Percentiles rank a stretch among this genome's conserved stretches.
Evolutionary conservation across 2,888 invertebrate species (phyloP).

Genomic region (Eurytoma adleriae): DNA sequence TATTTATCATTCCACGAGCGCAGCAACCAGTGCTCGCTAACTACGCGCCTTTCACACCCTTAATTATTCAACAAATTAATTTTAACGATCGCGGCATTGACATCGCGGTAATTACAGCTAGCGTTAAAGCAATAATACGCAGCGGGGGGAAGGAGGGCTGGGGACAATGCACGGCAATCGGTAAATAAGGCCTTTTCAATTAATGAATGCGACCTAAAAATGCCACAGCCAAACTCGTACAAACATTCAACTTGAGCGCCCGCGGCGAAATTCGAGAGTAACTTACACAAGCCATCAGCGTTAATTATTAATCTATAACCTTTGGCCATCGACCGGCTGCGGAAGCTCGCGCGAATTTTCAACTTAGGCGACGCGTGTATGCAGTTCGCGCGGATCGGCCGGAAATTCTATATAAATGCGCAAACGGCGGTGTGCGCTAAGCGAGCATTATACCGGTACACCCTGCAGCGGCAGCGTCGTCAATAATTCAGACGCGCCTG

Average conservation of each 20-base stretch:
- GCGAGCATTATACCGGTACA: slow-evolving; percentile 46
- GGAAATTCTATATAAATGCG: slow-evolving; percentile 37
- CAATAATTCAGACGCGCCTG: slow-evolving; percentile 34
- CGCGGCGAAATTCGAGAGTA: not conserved
- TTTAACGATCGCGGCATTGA: not conserved
- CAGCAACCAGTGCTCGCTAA: no score
- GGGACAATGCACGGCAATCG: no score
- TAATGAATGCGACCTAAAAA: slow-evolving; percentile 13
- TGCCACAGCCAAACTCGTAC: not conserved
- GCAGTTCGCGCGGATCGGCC: no score
- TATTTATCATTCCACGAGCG: no score
- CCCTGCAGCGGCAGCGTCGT: slow-evolving; percentile 46
- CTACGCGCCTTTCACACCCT: not conserved
- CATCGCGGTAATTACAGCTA: not conserved
- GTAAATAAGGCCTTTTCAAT: not conserved
- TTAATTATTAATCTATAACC: not conserved
- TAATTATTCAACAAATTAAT: not conserved
- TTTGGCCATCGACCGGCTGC: not conserved
- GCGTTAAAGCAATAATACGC: no score
- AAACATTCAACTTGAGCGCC: no score
- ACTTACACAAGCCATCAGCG: not conserved
- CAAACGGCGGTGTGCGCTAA: slow-evolving; percentile 41
- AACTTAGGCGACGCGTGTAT: no score
- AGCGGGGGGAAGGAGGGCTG: no score
- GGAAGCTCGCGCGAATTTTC: not conserved